phyloP scores from a whole-genome alignment of 1,140 invertebrate genomes.

The Plectrocnemia conspersa region DNA sequence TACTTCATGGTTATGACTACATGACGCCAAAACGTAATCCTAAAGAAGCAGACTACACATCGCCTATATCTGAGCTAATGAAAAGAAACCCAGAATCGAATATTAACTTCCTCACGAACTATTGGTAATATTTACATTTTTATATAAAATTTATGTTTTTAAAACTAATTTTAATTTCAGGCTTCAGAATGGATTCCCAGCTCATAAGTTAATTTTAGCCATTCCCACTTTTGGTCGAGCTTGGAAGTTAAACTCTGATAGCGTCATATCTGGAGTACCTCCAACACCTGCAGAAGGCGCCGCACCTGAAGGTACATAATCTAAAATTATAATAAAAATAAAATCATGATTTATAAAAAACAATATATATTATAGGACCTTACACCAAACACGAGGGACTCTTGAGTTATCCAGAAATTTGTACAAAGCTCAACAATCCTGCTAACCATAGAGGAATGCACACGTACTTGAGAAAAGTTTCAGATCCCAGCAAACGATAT shows the following conservation, averaged over 20 bases:
- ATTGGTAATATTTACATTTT: no score
- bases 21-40: conserved; percentile 67
- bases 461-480: conserved; percentile 61
- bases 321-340: background rate
- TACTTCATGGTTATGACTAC: conserved; percentile 75
- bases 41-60: conserved; percentile 69
- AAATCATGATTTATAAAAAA: conserved; percentile 1
- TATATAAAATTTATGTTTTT: no score
- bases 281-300: conserved; percentile 64
- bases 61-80: conserved; percentile 66
- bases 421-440: conserved; percentile 63
- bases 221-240: conserved; percentile 77
- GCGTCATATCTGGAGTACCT: conserved; percentile 69
- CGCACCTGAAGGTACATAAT: conserved; percentile 38
- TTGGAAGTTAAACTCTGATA: conserved; percentile 72
- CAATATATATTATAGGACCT: conserved; percentile 40
- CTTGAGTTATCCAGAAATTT: conserved; percentile 78
- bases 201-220: conserved; percentile 74
- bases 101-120: conserved; percentile 57
- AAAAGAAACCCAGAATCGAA: conserved; percentile 64
- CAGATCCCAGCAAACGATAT: conserved; percentile 70
- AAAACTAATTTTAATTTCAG: conserved; percentile 51
- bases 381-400: conserved; percentile 70
- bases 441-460: conserved; percentile 58
- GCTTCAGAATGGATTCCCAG: conserved; percentile 60